Conservation (phyloP, 2,113 vertebrate species). For the Leucopternis melanops region DNA sequence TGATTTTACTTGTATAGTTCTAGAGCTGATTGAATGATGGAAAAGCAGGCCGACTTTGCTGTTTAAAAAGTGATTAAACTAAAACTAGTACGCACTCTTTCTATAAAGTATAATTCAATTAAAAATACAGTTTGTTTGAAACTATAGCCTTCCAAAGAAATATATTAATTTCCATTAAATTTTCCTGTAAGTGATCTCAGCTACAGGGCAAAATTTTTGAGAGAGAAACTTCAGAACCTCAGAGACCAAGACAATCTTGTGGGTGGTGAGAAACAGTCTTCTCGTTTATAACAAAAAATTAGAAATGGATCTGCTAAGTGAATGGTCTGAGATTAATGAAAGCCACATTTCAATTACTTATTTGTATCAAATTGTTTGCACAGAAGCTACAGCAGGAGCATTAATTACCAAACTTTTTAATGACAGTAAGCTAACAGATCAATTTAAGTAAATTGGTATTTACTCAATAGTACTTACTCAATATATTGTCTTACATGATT, state of each 20-base stretch:
- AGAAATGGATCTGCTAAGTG: not conserved
- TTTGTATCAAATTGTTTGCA: not conserved
- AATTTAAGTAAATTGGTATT: not conserved
- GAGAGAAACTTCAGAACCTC: not conserved
- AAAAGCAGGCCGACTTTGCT: not conserved
- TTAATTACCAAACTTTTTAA: not conserved
- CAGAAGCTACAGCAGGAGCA: not conserved
- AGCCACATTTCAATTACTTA: not conserved
- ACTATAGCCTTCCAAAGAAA: not conserved
- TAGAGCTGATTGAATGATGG: not conserved
- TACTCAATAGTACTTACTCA: not conserved
- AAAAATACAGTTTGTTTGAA: not conserved
- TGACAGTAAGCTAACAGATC: not conserved
- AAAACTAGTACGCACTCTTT: not conserved
- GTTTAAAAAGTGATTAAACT: not conserved
- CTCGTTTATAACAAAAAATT: not conserved
- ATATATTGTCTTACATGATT: not conserved
- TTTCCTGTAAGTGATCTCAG: not conserved
- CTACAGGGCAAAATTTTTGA: not conserved
- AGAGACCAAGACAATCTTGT: not conserved
- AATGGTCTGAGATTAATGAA: not conserved
- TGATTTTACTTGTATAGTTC: not conserved
- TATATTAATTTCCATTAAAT: not conserved
- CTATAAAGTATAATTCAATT: not conserved
- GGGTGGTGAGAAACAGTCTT: not conserved